Percentiles rank a stretch among this genome's conserved stretches.
Evolutionary conservation across 2,888 invertebrate genomes (phyloP).

Genomic region (Calliopum simillimum): DNA sequence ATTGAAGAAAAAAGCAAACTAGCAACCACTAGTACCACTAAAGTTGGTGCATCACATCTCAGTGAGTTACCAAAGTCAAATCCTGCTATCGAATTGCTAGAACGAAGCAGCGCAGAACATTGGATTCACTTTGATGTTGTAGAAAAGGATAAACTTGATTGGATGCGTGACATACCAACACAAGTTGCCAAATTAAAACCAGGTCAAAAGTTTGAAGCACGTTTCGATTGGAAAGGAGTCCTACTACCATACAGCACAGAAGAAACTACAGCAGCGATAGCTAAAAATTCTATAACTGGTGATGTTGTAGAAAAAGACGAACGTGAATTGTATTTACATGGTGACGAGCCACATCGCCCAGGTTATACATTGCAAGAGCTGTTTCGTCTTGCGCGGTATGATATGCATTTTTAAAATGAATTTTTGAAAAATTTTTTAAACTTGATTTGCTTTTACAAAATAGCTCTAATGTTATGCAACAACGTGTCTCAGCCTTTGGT

Average conservation of each 20-base stretch:
- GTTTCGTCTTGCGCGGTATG: conserved; percentile 77
- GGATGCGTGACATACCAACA: conserved; percentile 81
- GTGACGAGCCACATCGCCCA: conserved; percentile 89
- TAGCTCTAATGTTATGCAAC: conserved; percentile 82
- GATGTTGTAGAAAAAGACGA: conserved; percentile 62
- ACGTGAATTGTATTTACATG: conserved; percentile 88
- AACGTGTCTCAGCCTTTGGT: conserved; percentile 83
- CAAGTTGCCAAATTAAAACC: conserved; percentile 72
- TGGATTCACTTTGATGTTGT: conserved; percentile 90
- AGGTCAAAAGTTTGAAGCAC: conserved; percentile 79
- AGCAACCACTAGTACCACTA: not conserved
- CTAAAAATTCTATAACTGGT: not conserved
- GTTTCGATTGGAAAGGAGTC: conserved; percentile 86
- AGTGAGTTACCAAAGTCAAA: conserved; percentile 48
- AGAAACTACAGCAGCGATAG: not conserved
- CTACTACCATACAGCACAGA: conserved; percentile 77
- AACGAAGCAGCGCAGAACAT: conserved; percentile 73
- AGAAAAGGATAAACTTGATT: conserved; percentile 88
- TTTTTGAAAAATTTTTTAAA: not conserved
- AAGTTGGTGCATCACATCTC: not conserved
- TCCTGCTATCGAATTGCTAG: conserved; percentile 71
- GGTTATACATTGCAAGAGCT: conserved; percentile 93
- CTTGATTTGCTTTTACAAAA: conserved; percentile 37
- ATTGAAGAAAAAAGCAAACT: not conserved
- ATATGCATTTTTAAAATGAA: not conserved